phyloP scores from a whole-genome alignment of 2,113 vertebrate species.

The Alectura lathami region DNA sequence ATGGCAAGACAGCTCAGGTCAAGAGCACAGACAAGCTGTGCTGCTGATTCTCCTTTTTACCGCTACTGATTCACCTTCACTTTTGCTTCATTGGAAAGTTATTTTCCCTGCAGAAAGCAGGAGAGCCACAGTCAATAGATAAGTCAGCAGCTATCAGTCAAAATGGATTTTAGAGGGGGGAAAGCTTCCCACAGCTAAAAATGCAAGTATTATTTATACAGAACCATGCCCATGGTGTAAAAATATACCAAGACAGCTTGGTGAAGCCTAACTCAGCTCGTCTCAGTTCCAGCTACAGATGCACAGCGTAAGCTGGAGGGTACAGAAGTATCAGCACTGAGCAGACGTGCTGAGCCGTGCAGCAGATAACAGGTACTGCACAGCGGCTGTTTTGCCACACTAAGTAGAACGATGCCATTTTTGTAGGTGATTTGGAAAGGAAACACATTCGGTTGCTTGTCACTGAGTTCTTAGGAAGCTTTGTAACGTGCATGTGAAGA shows the following conservation, averaged over 20 bases:
- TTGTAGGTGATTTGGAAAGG: not conserved
- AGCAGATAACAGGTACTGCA: not conserved
- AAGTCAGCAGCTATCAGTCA: conserved; percentile 9
- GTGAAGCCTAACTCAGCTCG: not conserved
- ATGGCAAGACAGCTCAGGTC: conserved; percentile 48
- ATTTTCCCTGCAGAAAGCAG: conserved; percentile 5
- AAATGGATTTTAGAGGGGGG: not conserved
- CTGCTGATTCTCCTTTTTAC: conserved; percentile 55
- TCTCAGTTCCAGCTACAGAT: not conserved
- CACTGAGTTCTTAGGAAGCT: not conserved
- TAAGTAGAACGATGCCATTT: not conserved
- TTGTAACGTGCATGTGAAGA: not conserved
- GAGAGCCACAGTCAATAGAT: not conserved
- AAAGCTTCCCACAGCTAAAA: not conserved
- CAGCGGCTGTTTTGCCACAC: not conserved
- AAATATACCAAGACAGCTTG: not conserved
- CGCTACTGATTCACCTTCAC: conserved; percentile 51
- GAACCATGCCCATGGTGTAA: not conserved
- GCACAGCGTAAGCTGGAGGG: not conserved
- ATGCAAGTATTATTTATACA: not conserved
- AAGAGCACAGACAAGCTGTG: conserved; percentile 42
- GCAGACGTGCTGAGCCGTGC: not conserved
- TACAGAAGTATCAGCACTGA: not conserved
- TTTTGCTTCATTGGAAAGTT: not conserved
- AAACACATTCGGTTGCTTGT: not conserved